Percentiles rank a stretch among this genome's conserved stretches.
Evolutionary conservation across 1,140 invertebrate genomes (phyloP).

Genomic region (Harpegnathos saltator): DNA sequence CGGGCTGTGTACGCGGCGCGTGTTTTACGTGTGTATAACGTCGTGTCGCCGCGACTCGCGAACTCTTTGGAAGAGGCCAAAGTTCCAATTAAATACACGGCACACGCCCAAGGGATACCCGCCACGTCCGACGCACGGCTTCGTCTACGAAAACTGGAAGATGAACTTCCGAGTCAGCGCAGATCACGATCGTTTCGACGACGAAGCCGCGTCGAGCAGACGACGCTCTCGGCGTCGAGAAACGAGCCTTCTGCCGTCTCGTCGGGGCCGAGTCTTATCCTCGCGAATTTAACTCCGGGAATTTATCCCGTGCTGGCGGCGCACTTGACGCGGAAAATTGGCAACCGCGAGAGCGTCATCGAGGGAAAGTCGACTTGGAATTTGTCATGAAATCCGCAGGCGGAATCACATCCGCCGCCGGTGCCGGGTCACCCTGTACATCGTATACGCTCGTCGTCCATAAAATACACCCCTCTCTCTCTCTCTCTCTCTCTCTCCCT

Average conservation of each 20-base stretch:
- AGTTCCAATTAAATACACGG: constrained; percentile 56
- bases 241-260: no score
- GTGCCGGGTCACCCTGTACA: constrained; percentile 38
- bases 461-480: constrained; percentile 77
- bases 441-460: constrained; percentile 57
- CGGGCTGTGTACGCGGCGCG: not conserved
- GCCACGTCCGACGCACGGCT: constrained; percentile 39
- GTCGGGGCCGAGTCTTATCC: not conserved
- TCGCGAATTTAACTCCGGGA: not conserved
- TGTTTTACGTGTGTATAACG: not conserved
- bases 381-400: not conserved
- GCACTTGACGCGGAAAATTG: constrained; percentile 3
- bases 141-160: constrained; percentile 58
- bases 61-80: constrained; percentile 16
- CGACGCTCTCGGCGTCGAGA: no score
- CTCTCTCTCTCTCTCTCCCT: constrained; percentile 40
- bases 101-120: constrained; percentile 36
- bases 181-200: not conserved
- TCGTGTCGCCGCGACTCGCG: not conserved
- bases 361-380: constrained; percentile 2
- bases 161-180: constrained; percentile 60
- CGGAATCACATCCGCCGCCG: not conserved
- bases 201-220: not conserved
- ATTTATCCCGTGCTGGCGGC: not conserved
- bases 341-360: not conserved